Evolutionary conservation across 2,797 vertebrate genomes (phyloP).

Genomic region (Phaenicophaeus curvirostris): DNA sequence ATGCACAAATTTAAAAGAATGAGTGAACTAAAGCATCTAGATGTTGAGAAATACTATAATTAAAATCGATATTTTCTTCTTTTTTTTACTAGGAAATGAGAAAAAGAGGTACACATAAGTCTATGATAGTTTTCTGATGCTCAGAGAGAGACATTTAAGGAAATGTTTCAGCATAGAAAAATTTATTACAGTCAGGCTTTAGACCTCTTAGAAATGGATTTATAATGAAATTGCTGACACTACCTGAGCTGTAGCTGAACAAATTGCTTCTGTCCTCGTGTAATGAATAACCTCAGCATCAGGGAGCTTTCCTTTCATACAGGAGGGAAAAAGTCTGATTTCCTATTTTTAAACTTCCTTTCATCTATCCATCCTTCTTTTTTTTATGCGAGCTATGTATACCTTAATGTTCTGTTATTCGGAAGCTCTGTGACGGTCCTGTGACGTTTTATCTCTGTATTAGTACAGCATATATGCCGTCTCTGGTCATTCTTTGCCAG

Average conservation of each 20-base stretch:
- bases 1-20: neutral
- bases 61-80: neutral
- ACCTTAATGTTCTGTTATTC: constrained; percentile 1
- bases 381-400: neutral
- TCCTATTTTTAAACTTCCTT: constrained; percentile 60
- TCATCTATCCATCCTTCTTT: neutral
- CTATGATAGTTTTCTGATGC: neutral
- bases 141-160: constrained; percentile 5
- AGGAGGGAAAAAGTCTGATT: neutral
- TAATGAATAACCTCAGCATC: constrained; percentile 19
- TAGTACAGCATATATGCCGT: neutral
- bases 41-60: neutral
- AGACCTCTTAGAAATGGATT: constrained; percentile 37
- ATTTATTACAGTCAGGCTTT: constrained; percentile 5
- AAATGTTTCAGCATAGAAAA: constrained; percentile 2
- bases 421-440: neutral
- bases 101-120: neutral
- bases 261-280: constrained; percentile 33
- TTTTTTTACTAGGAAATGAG: neutral
- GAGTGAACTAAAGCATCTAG: neutral
- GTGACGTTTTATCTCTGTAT: constrained; percentile 43
- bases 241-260: constrained; percentile 11
- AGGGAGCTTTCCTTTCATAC: constrained; percentile 28
- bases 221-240: constrained; percentile 43
- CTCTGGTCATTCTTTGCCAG: constrained; percentile 53